phyloP scores from a whole-genome alignment of 2,113 vertebrate genomes.

The Tor tambroides region DNA sequence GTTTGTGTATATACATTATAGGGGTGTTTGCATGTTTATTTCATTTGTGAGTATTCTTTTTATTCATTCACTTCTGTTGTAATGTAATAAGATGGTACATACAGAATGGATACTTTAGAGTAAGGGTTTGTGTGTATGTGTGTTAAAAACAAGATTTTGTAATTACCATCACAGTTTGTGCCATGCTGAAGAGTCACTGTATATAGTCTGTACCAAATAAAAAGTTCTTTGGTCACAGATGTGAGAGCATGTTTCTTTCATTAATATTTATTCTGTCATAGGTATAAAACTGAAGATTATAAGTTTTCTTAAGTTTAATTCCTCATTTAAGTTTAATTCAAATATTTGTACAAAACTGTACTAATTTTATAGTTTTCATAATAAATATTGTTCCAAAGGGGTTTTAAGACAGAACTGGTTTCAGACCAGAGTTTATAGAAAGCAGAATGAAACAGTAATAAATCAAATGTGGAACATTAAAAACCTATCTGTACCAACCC shows the following conservation, averaged over 20 bases:
- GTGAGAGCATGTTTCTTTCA: neutral
- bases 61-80: constrained; percentile 17
- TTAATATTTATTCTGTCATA: neutral
- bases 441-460: no score
- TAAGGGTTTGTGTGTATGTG: constrained; percentile 3
- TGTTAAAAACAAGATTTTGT: constrained; percentile 7
- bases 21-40: constrained; percentile 26
- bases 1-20: constrained; percentile 27
- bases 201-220: constrained; percentile 43
- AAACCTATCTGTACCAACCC: neutral
- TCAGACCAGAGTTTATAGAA: neutral
- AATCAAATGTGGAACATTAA: neutral
- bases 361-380: neutral
- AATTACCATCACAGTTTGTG: constrained; percentile 1
- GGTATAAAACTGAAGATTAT: neutral
- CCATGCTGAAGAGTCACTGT: neutral
- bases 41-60: constrained; percentile 17
- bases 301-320: no score
- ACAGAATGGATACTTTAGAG: neutral
- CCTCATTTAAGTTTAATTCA: neutral
- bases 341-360: neutral
- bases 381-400: neutral
- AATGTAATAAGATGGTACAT: neutral
- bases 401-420: neutral
- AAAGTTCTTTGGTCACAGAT: neutral